Percentiles rank a stretch among this genome's conserved stretches.
Evolutionary conservation across 2,113 vertebrate species (phyloP).

Genomic region (Calypte anna): DNA sequence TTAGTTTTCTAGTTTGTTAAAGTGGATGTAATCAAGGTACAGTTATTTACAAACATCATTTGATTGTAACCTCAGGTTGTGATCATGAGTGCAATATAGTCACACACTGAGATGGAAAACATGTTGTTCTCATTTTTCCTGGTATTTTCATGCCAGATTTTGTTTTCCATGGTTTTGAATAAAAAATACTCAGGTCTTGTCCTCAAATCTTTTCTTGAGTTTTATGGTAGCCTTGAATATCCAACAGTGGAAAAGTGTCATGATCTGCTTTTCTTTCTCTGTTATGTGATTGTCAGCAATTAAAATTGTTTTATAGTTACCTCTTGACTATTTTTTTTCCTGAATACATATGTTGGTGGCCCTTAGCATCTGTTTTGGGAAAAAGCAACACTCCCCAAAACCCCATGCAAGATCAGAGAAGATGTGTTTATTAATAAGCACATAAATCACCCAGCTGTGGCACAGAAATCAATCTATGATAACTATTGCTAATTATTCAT

Average conservation of each 20-base stretch:
- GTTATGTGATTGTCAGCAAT: not conserved
- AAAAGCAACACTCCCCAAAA: not conserved
- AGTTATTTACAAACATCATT: not conserved
- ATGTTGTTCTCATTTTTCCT: not conserved
- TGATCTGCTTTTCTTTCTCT: not conserved
- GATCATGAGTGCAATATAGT: not conserved
- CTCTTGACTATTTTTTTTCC: not conserved
- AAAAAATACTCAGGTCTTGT: not conserved
- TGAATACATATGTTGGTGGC: not conserved
- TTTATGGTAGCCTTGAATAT: not conserved
- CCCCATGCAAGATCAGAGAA: not conserved
- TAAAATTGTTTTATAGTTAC: slow-evolving; percentile 24
- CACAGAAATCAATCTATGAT: not conserved
- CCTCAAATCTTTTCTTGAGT: not conserved
- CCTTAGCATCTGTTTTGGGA: not conserved
- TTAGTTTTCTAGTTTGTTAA: not conserved
- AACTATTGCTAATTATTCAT: slow-evolving; percentile 27
- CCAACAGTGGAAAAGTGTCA: not conserved
- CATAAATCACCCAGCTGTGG: not conserved
- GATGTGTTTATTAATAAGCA: not conserved
- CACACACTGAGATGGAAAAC: not conserved
- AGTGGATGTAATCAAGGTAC: not conserved
- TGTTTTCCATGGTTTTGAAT: not conserved
- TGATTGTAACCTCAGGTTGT: not conserved
- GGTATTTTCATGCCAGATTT: not conserved